phyloP scores from a whole-genome alignment of 2,888 invertebrate species.

The Rotaria sp. region DNA sequence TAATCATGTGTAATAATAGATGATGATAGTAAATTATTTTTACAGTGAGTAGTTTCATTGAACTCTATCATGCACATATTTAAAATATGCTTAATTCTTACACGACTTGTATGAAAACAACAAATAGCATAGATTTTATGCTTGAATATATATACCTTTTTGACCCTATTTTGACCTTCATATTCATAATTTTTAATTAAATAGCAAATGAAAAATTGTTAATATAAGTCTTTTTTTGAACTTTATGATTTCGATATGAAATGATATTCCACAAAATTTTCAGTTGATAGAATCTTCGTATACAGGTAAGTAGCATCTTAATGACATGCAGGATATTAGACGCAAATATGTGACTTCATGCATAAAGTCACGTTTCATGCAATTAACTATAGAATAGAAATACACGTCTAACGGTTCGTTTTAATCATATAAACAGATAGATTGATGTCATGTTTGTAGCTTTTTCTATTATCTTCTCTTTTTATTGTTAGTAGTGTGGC shows the following conservation, averaged over 20 bases:
- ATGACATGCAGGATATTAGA: background rate
- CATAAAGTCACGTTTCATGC: background rate
- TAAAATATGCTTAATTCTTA: no score
- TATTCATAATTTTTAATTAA: background rate
- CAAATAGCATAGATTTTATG: no score
- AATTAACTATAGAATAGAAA: background rate
- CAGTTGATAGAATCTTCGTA: background rate
- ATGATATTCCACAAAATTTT: background rate
- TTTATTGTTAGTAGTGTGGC: background rate
- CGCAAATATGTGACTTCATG: background rate
- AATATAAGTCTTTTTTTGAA: background rate
- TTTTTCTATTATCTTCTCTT: background rate
- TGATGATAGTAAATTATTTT: no score
- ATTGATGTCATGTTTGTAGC: background rate
- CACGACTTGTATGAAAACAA: no score
- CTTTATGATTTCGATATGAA: background rate
- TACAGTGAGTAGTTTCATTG: no score
- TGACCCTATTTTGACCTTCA: background rate
- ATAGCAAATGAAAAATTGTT: background rate
- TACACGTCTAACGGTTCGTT: background rate
- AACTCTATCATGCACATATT: no score
- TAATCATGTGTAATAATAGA: no score
- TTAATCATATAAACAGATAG: background rate
- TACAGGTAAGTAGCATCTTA: background rate
- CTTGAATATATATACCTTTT: background rate